A percentile compares a stretch with the other conserved stretches of the same genome.
Conservation (phyloP, 1,140 invertebrate species). For the Leptoteleia sp. region DNA sequence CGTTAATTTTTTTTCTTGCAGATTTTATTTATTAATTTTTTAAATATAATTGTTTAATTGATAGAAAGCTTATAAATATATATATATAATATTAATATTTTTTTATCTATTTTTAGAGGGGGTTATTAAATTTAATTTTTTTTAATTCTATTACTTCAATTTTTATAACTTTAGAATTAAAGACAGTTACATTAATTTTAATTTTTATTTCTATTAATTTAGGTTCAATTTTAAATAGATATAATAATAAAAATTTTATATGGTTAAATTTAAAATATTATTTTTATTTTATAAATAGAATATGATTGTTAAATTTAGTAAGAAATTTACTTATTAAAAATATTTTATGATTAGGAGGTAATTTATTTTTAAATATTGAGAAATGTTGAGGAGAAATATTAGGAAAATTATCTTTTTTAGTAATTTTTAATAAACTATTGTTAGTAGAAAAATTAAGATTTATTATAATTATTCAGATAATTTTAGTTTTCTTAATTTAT, state of each 20-base stretch:
- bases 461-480: constrained; percentile 46
- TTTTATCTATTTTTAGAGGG: constrained; percentile 44
- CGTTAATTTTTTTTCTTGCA: constrained; percentile 81
- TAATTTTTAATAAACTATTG: constrained; percentile 21
- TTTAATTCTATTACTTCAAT: constrained; percentile 80
- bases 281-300: too few relatives aligned
- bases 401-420: too few relatives aligned
- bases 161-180: constrained; percentile 65
- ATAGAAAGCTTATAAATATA: constrained; percentile 82
- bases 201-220: too few relatives aligned
- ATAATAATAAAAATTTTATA: too few relatives aligned
- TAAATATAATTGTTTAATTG: constrained; percentile 80
- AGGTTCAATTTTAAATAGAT: too few relatives aligned
- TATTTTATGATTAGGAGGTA: constrained; percentile 10
- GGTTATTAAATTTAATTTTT: constrained; percentile 80
- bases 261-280: too few relatives aligned
- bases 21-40: constrained; percentile 85
- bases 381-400: too few relatives aligned
- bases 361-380: too few relatives aligned
- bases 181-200: constrained; percentile 29
- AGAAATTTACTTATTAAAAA: constrained; percentile 21
- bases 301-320: too few relatives aligned
- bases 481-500: constrained; percentile 67
- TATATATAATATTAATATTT: constrained; percentile 57
- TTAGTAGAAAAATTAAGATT: constrained; percentile 32